phyloP scores from a whole-genome alignment of 2,113 vertebrate species.

The Trichomycterus rosablanca region DNA sequence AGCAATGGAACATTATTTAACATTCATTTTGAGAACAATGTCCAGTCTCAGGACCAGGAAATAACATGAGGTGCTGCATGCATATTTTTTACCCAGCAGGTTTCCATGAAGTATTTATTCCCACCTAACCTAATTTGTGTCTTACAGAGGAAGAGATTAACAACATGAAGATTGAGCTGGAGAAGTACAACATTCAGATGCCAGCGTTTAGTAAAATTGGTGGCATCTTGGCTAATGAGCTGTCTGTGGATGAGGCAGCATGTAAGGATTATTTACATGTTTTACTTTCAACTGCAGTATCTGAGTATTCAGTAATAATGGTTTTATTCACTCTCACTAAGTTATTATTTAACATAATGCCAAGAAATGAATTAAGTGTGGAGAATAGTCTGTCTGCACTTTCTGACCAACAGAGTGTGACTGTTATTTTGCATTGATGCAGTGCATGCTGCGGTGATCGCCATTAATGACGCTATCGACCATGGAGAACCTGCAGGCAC shows the following conservation, averaged over 20 bases:
- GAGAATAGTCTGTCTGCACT: neutral
- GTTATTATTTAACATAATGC: neutral
- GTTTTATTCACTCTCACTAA: neutral
- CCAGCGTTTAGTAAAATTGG: slow-evolving; percentile 98
- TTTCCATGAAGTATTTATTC: too few relatives aligned
- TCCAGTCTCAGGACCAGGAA: neutral
- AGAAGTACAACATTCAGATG: slow-evolving; percentile 99
- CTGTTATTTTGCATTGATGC: slow-evolving; percentile 46
- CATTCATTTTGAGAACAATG: slow-evolving; percentile 50
- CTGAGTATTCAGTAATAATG: neutral
- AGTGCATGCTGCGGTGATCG: slow-evolving; percentile 97
- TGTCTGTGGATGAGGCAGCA: slow-evolving; percentile 95
- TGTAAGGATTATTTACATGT: slow-evolving; percentile 65
- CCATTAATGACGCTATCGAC: slow-evolving; percentile 94
- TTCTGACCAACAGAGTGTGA: slow-evolving; percentile 2
- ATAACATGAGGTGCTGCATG: too few relatives aligned
- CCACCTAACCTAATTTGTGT: too few relatives aligned
- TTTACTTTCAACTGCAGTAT: neutral
- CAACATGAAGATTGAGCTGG: slow-evolving; percentile 95
- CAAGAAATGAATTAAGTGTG: neutral
- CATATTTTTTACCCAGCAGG: too few relatives aligned
- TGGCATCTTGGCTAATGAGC: slow-evolving; percentile 94
- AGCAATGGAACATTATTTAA: slow-evolving; percentile 49
- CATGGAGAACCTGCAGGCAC: slow-evolving; percentile 79
- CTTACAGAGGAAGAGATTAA: slow-evolving; percentile 92